Conservation (phyloP, 2,888 invertebrate genomes). For the Ennomos erosarius region DNA sequence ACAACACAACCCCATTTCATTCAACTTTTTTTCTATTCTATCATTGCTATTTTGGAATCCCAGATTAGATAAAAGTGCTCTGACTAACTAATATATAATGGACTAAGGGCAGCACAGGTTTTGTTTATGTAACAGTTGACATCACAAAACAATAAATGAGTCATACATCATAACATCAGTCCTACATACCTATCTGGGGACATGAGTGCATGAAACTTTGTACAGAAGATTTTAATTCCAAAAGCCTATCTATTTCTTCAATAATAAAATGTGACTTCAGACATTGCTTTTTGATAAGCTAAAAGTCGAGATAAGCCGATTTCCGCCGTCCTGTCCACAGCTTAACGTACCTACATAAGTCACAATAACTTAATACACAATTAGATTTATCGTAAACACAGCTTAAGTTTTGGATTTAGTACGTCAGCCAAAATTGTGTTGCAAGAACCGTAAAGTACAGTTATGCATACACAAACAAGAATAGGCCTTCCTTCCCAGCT, state of each 20-base stretch:
- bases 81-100: slow-evolving; percentile 25
- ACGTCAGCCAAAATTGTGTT: slow-evolving; percentile 68
- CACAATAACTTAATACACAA: slow-evolving; percentile 35
- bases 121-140: slow-evolving; percentile 71
- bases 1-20: too few relatives aligned
- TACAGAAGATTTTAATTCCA: not conserved
- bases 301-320: slow-evolving; percentile 29
- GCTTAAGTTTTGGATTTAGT: slow-evolving; percentile 46
- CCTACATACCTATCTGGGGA: slow-evolving; percentile 28
- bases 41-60: slow-evolving; percentile 9
- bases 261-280: slow-evolving; percentile 3
- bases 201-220: not conserved
- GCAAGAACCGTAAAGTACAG: slow-evolving; percentile 71
- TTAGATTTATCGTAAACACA: slow-evolving; percentile 19
- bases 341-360: slow-evolving; percentile 30
- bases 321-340: slow-evolving; percentile 22
- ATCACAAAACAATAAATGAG: slow-evolving; percentile 74
- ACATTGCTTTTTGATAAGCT: slow-evolving; percentile 25
- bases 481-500: slow-evolving; percentile 47
- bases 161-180: slow-evolving; percentile 59
- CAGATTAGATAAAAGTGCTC: slow-evolving; percentile 20
- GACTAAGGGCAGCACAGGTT: slow-evolving; percentile 47
- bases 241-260: not conserved
- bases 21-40: too few relatives aligned
- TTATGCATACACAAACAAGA: slow-evolving; percentile 81